Evolutionary conservation across 2,888 invertebrate genomes (phyloP), one percentile per base, ranked within the genome.

Genomic region (Seira ritae): DNA sequence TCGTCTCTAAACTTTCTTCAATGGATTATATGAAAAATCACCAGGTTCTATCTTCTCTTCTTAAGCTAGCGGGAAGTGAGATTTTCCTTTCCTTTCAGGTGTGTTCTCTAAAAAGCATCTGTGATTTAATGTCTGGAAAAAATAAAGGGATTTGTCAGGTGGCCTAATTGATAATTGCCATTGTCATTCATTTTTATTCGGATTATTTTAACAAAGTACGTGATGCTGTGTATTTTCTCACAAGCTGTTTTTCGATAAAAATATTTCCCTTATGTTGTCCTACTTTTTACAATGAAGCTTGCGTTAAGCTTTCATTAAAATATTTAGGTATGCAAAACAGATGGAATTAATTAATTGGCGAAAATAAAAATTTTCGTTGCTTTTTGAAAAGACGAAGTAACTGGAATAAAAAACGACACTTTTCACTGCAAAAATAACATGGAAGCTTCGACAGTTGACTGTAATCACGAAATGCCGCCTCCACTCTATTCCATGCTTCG

Each of bases 401-500:
- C n/a, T n/a, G n/a, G n/a, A n/a, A n/a, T n/a, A n/a, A n/a, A n/a
- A n/a, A n/a, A n/a, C n/a, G n/a, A n/a, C n/a, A n/a, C n/a, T n/a
- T n/a, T 31, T 31, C 31, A 8, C 31, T 31, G 31, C 2, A 31
- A 31, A 31, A 31, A 31, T 31, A 31, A 31, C 8, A 31, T 31
- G 31, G 31, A 31, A 31, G 31, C 8, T 31, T 31, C 31, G 73
- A 73, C 31, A 73, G 73, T 37, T 2, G 73, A 62, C 73, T 60
- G 62, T 73, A 62, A 73, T 37, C 62, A 62, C 62, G 73, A 73
- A 31, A 62, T 37, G 62, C 73, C 62, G 73, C 73, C 73, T 73
- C 62, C 62, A 62, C 73, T 31, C 31, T 8, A 31, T 37, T 60
- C 60, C 62, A 31, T 62, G 31, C 19, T 60, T 37, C 20, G 62